phyloP scores from a whole-genome alignment of 1,140 invertebrate species.

The Cotesia typhae region DNA sequence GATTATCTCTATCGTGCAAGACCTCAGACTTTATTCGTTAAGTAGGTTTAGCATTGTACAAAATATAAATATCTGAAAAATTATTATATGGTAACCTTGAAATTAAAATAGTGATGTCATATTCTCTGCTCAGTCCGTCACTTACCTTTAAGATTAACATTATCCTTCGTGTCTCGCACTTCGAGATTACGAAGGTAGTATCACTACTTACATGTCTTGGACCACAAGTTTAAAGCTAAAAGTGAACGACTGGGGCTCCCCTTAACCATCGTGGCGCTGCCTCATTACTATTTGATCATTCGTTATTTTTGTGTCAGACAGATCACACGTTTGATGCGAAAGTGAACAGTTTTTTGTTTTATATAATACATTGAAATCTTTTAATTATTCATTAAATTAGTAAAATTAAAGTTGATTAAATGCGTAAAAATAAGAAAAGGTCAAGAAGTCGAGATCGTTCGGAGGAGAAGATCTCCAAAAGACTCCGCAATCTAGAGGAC shows the following conservation, averaged over 20 bases:
- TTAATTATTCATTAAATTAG: not conserved
- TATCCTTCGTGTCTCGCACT: slow-evolving; percentile 21
- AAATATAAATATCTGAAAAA: no score
- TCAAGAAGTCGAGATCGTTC: not conserved
- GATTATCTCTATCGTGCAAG: no score
- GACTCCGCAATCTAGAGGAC: not conserved
- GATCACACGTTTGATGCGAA: slow-evolving; percentile 19
- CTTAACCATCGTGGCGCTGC: slow-evolving; percentile 14
- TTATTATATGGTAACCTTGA: no score
- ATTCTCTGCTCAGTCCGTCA: no score
- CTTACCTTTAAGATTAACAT: no score
- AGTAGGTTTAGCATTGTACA: no score
- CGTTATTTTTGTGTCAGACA: slow-evolving; percentile 24
- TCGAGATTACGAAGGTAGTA: slow-evolving; percentile 29
- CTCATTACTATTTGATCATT: slow-evolving; percentile 24
- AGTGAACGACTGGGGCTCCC: slow-evolving; percentile 3
- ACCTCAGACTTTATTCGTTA: no score
- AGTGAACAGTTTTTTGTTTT: slow-evolving; percentile 17
- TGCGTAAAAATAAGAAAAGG: not conserved
- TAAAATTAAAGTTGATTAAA: not conserved
- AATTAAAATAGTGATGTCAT: no score
- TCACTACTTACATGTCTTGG: slow-evolving; percentile 23
- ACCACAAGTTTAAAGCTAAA: slow-evolving; percentile 27
- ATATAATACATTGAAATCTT: not conserved
- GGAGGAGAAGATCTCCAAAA: not conserved